These are phyloP conservation scores for Physocephala rufipes DNA, from an alignment of 2,888 invertebrate genomes.

Conservation along the genomic window DNA sequence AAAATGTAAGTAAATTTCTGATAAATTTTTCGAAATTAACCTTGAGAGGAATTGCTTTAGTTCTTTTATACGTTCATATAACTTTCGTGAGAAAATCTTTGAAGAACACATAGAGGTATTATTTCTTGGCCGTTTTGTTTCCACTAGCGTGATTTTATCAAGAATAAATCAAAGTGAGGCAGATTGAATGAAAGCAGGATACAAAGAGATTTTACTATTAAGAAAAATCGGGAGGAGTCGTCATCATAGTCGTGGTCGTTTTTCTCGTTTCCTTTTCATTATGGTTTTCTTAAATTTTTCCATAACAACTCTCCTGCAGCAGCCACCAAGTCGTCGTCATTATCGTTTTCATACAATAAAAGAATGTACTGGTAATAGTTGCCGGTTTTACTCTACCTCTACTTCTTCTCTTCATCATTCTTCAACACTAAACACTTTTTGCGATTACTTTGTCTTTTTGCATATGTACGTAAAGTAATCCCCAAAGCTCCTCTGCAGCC, in stretches of 20 bases:
- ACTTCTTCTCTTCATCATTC: conserved; percentile 21
- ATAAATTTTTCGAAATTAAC: neutral
- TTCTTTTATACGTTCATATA: no score
- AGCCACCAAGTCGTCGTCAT: conserved; percentile 13
- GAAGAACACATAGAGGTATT: no score
- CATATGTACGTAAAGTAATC: conserved; percentile 37
- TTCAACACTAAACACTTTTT: neutral
- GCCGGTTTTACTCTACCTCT: conserved; percentile 35
- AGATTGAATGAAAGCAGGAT: conserved; percentile 13
- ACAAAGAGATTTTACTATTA: conserved; percentile 20
- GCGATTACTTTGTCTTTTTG: neutral
- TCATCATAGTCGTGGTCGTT: no score
- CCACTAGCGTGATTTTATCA: conserved; percentile 15
- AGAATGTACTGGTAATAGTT: conserved; percentile 32
- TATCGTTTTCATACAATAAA: conserved; percentile 46
- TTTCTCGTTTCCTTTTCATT: conserved; percentile 46
- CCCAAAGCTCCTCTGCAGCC: conserved; percentile 39
- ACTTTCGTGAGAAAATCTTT: no score
- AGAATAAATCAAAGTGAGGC: conserved; percentile 8
- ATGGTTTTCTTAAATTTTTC: conserved; percentile 44
- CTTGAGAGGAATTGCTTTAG: no score
- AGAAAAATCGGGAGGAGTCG: conserved; percentile 48
- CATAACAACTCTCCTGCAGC: neutral
- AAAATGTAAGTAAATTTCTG: neutral
- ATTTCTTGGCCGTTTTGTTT: neutral